Percentiles rank a stretch among this genome's conserved stretches.
Evolutionary conservation across 2,797 vertebrate genomes (phyloP).

Genomic region (Siniperca undulata): DNA sequence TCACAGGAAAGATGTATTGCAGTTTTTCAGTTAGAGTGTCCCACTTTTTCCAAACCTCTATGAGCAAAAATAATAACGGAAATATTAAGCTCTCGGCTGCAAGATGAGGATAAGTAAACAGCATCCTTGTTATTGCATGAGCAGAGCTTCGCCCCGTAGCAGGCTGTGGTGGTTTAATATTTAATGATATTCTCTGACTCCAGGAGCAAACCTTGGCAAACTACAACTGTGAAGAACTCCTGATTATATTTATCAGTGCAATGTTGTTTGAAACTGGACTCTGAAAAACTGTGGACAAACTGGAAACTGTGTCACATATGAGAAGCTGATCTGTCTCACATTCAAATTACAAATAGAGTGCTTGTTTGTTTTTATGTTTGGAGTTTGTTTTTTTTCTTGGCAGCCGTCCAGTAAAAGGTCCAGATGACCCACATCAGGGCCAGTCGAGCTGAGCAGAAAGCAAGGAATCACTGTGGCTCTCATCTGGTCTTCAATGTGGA

Average conservation of each 20-base stretch:
- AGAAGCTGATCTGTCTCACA: constrained; percentile 29
- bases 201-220: constrained; percentile 57
- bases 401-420: constrained; percentile 18
- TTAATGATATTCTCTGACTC: constrained; percentile 68
- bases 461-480: constrained; percentile 54
- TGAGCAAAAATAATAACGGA: constrained; percentile 53
- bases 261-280: constrained; percentile 34
- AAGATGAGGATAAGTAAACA: constrained; percentile 68
- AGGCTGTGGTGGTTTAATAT: constrained; percentile 69
- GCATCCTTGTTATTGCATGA: constrained; percentile 68
- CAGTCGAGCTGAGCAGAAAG: constrained; percentile 33
- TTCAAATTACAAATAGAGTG: constrained; percentile 17
- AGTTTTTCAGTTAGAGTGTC: constrained; percentile 58
- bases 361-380: constrained; percentile 15
- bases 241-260: constrained; percentile 46
- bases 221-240: constrained; percentile 36
- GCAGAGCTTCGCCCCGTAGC: constrained; percentile 57
- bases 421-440: constrained; percentile 62
- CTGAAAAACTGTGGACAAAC: no score
- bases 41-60: constrained; percentile 55
- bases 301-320: neutral
- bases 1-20: constrained; percentile 27
- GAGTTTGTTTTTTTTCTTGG: constrained; percentile 12
- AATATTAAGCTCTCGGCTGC: constrained; percentile 62
- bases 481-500: constrained; percentile 66